Evolutionary conservation across 2,113 vertebrate species (phyloP), one percentile per base, ranked within the genome.

Genomic region (Nycticebus coucang): DNA sequence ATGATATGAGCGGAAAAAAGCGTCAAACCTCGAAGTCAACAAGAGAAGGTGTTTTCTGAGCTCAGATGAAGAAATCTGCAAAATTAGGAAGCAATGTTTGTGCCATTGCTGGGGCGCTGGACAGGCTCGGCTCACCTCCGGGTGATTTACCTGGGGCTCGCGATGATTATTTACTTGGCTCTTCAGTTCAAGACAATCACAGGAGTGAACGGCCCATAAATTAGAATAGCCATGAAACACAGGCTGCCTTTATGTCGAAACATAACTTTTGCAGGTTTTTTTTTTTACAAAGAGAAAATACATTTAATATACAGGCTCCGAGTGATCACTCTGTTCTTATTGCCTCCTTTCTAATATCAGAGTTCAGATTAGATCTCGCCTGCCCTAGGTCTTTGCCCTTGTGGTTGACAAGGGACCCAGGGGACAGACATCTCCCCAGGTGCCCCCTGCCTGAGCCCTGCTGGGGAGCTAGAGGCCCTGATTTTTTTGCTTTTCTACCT

Each of bases 171-270:
- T 98, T 98, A 98, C 97, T 92, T 90, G 96, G 88, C 96, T 96
- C 92, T 97, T 98, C 98, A 91, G 88, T 94, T 97, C 90, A 97
- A 97, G 97, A 97, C 96, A 98, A 98, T 97, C 95, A 95, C 97
- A 97, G 97, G 95, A 98, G 98, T 87, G 90, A 88, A 96, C 96
- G 97, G 97, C 96, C 97, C 97, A 98, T 98, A 98, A 98, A 98
- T 97, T 98, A 98, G 98, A 98, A 98, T 62, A 96, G 96, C 96
- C 89, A 97, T 95, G 96, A 98, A 98, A 98, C 93, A 96, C 97
- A 92, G 97, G 96, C 98, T 98, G 97, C 95, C 92, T 97, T 98
- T 97, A 96, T 96, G 95, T 84, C 78, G 97, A 97, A 98, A 98
- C 95, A 98, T 98, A 98, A 98, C 97, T 98, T 97, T 85, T 41